Evolutionary conservation across 2,888 invertebrate species (phyloP).

Genomic region (Rhaphigaster nebulosa): DNA sequence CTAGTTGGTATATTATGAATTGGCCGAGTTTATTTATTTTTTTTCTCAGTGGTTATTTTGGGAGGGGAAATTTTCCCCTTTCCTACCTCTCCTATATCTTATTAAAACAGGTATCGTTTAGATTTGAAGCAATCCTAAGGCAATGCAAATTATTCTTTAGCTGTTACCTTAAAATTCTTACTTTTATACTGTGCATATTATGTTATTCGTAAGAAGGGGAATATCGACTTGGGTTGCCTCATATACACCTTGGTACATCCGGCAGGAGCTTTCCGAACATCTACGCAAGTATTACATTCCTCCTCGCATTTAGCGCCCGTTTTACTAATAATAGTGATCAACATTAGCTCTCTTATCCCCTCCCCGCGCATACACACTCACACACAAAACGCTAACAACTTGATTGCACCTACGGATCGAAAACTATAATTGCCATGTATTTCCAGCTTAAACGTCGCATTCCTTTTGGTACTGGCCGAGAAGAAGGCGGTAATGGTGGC

Average conservation of each 20-base stretch:
- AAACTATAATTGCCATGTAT: slow-evolving; percentile 45
- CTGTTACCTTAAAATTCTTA: too few relatives aligned
- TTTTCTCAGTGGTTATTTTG: too few relatives aligned
- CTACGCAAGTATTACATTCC: slow-evolving; percentile 22
- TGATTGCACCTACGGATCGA: slow-evolving; percentile 38
- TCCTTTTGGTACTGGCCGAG: slow-evolving; percentile 36
- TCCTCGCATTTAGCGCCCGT: slow-evolving; percentile 31
- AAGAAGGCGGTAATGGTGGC: slow-evolving; percentile 34
- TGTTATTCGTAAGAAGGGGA: too few relatives aligned
- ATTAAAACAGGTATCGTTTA: too few relatives aligned
- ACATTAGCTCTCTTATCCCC: slow-evolving; percentile 20
- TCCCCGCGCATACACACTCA: neutral
- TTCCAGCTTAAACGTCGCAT: slow-evolving; percentile 42
- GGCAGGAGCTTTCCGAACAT: neutral
- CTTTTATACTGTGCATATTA: too few relatives aligned
- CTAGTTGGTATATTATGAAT: too few relatives aligned
- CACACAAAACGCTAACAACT: slow-evolving; percentile 28
- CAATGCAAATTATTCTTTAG: too few relatives aligned
- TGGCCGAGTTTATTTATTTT: too few relatives aligned
- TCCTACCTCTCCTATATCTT: too few relatives aligned
- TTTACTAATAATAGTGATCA: slow-evolving; percentile 39
- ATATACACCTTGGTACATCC: neutral
- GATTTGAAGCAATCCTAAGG: too few relatives aligned
- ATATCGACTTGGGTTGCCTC: too few relatives aligned
- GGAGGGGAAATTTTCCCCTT: too few relatives aligned